Percentiles rank a stretch among this genome's conserved stretches.
Evolutionary conservation across 1,140 invertebrate species (phyloP).

Genomic region (Gryon sp.): DNA sequence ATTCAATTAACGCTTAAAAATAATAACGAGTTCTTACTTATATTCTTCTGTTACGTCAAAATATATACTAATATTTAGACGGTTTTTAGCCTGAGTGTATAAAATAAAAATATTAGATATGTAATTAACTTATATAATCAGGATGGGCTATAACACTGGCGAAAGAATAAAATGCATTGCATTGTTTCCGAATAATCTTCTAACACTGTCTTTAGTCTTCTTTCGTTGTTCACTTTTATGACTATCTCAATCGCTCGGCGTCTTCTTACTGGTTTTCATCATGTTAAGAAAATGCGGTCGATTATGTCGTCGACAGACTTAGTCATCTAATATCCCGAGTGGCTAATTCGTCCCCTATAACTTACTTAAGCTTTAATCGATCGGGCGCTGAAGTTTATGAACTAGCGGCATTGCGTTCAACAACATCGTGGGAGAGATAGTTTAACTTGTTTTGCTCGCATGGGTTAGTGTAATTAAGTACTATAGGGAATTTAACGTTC

Average conservation of each 20-base stretch:
- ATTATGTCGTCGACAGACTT: conserved; percentile 60
- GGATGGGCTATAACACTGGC: too few relatives aligned
- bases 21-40: too few relatives aligned
- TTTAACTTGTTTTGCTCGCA: conserved; percentile 43
- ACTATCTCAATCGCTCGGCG: conserved; percentile 60
- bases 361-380: conserved; percentile 72
- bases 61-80: too few relatives aligned
- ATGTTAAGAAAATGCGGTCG: conserved; percentile 56
- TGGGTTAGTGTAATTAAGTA: conserved; percentile 68
- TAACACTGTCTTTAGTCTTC: conserved; percentile 57
- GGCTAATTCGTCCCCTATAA: conserved; percentile 74
- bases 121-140: too few relatives aligned
- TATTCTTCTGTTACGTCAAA: too few relatives aligned
- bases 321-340: conserved; percentile 75
- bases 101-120: too few relatives aligned
- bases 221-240: conserved; percentile 64
- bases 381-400: conserved; percentile 65
- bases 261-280: conserved; percentile 62
- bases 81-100: too few relatives aligned
- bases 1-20: too few relatives aligned
- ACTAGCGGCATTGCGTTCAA: conserved; percentile 39
- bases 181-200: conserved; percentile 63
- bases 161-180: too few relatives aligned
- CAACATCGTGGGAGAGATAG: conserved; percentile 58
- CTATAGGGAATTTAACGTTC: conserved; percentile 66